phyloP scores from a whole-genome alignment of 2,888 invertebrate genomes.

The Caenorhabditis angaria region DNA sequence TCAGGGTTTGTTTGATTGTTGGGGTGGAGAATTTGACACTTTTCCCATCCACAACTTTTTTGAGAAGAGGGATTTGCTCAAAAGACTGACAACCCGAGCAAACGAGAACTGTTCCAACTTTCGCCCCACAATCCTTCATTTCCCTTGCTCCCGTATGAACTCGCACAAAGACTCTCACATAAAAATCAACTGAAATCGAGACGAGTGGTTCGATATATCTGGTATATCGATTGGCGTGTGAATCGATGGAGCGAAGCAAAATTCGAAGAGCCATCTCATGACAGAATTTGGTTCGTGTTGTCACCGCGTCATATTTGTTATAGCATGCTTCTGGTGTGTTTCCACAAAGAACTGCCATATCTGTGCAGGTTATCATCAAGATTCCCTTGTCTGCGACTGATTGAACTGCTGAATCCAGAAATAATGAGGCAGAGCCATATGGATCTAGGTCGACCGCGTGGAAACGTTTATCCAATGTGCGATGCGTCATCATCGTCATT shows the following conservation, averaged over 20 bases:
- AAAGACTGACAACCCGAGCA: constrained; percentile 89
- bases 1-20: constrained; percentile 34
- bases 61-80: constrained; percentile 82
- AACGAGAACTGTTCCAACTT: constrained; percentile 86
- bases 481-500: constrained; percentile 85
- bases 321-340: constrained; percentile 92
- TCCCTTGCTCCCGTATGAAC: constrained; percentile 83
- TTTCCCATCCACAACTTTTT: constrained; percentile 54
- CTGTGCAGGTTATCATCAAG: constrained; percentile 93
- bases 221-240: constrained; percentile 90
- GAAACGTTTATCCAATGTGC: constrained; percentile 79
- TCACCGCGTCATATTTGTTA: constrained; percentile 90
- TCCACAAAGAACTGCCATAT: constrained; percentile 91
- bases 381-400: constrained; percentile 76
- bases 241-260: constrained; percentile 86
- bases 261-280: constrained; percentile 98
- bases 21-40: constrained; percentile 48
- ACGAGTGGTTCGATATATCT: constrained; percentile 89
- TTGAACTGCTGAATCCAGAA: constrained; percentile 86
- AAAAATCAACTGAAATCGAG: constrained; percentile 93
- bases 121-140: constrained; percentile 88
- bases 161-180: constrained; percentile 89
- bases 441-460: constrained; percentile 95
- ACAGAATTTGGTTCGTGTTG: constrained; percentile 85
- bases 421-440: constrained; percentile 91